These are phyloP conservation scores for Magallana angulata DNA, from an alignment of 1,140 invertebrate genomes.

Conservation along the genomic window DNA sequence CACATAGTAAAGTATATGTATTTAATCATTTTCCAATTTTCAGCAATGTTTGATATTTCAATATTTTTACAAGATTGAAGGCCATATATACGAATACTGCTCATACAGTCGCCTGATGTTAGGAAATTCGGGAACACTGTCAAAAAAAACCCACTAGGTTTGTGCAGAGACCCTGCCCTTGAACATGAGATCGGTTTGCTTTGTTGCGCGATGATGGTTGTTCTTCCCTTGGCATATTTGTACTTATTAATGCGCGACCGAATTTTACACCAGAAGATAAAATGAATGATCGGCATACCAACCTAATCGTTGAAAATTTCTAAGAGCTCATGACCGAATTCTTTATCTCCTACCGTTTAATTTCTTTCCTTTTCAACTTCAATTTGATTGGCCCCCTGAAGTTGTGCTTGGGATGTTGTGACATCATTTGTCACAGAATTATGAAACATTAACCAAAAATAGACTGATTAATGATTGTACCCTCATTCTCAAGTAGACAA, in stretches of 20 bases:
- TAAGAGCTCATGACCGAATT: slow-evolving; percentile 14
- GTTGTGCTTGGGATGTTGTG: background rate
- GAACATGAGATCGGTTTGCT: slow-evolving; percentile 10
- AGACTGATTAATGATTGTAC: background rate
- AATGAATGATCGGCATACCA: slow-evolving; percentile 26
- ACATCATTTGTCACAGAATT: background rate
- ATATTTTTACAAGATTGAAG: too few relatives aligned
- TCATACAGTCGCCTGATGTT: too few relatives aligned
- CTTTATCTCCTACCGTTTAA: slow-evolving; percentile 16
- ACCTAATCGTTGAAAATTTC: background rate
- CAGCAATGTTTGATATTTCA: too few relatives aligned
- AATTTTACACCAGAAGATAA: slow-evolving; percentile 27
- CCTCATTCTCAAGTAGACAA: background rate
- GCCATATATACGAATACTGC: too few relatives aligned
- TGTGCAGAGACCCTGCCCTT: background rate
- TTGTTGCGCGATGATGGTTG: slow-evolving; percentile 8
- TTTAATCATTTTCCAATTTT: too few relatives aligned
- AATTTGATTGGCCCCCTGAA: slow-evolving; percentile 16
- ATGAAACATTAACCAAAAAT: background rate
- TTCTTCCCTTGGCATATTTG: slow-evolving; percentile 31
- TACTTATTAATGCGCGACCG: slow-evolving; percentile 32
- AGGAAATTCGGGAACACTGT: background rate
- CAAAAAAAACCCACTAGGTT: background rate
- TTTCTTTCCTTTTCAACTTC: background rate
- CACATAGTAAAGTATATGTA: too few relatives aligned